phyloP scores from a whole-genome alignment of 1,140 invertebrate species.

The Ceratina australensis region DNA sequence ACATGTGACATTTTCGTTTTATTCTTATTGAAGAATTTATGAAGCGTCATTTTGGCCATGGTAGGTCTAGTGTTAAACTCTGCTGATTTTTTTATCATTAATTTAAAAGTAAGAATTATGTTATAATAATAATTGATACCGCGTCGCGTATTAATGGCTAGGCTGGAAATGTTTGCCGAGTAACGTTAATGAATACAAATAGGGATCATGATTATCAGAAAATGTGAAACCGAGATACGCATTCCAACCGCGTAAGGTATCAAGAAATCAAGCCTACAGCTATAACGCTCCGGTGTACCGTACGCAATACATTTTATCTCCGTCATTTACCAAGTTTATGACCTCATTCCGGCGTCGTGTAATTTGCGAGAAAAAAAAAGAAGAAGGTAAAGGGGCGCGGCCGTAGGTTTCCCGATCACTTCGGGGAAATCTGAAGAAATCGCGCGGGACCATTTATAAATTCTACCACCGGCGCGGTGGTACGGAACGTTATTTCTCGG shows the following conservation, averaged over 20 bases:
- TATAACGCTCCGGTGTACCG: not conserved
- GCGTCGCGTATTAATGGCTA: too few species aligned
- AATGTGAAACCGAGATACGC: conserved; percentile 1
- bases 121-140: too few species aligned
- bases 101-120: too few species aligned
- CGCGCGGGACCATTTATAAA: conserved; percentile 5
- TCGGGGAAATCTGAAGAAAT: conserved; percentile 1
- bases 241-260: not conserved
- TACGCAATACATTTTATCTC: not conserved
- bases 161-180: not conserved
- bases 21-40: too few species aligned
- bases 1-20: too few species aligned
- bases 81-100: too few species aligned
- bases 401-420: not conserved
- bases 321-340: not conserved
- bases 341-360: not conserved
- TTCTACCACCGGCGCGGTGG: not conserved
- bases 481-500: conserved; percentile 24
- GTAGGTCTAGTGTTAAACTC: too few species aligned
- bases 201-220: not conserved
- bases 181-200: conserved; percentile 5
- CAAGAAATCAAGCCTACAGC: not conserved
- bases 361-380: not conserved
- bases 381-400: not conserved
- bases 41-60: too few species aligned